Evolutionary conservation across 2,113 vertebrate species (phyloP).

Genomic region (Cheilinus undulatus): DNA sequence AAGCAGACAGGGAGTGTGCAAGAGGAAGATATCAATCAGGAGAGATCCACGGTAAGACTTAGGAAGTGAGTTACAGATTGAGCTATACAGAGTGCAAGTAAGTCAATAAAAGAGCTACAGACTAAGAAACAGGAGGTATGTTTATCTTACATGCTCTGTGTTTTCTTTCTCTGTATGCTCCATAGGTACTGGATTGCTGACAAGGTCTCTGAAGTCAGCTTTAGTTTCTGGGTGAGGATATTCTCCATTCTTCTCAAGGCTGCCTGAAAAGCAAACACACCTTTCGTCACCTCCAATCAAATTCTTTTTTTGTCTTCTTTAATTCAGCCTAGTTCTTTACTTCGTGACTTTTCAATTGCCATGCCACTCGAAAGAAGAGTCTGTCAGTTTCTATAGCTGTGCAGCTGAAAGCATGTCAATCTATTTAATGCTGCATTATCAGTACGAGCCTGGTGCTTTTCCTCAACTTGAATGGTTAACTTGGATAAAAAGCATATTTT

Average conservation of each 20-base stretch:
- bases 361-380: not conserved
- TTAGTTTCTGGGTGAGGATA: constrained; percentile 87
- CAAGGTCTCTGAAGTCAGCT: constrained; percentile 87
- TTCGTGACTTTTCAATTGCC: constrained; percentile 1
- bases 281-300: constrained; percentile 77
- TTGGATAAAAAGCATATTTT: constrained; percentile 23
- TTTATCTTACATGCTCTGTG: constrained; percentile 82
- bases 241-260: constrained; percentile 83
- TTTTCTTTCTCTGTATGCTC: constrained; percentile 85
- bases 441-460: constrained; percentile 17
- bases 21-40: constrained; percentile 62
- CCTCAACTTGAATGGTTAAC: constrained; percentile 18
- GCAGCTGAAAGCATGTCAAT: constrained; percentile 15
- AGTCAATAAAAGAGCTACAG: constrained; percentile 59
- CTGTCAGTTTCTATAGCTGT: not conserved
- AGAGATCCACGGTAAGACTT: constrained; percentile 37
- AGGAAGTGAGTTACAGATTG: constrained; percentile 46
- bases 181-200: constrained; percentile 83
- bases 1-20: constrained; percentile 37
- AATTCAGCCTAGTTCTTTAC: constrained; percentile 9
- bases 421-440: constrained; percentile 1
- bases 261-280: constrained; percentile 78
- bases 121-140: constrained; percentile 47
- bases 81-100: constrained; percentile 35
- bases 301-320: constrained; percentile 38